These are phyloP conservation scores for Solenopsis fugax DNA, from an alignment of 1,140 invertebrate species.

Conservation along the genomic window DNA sequence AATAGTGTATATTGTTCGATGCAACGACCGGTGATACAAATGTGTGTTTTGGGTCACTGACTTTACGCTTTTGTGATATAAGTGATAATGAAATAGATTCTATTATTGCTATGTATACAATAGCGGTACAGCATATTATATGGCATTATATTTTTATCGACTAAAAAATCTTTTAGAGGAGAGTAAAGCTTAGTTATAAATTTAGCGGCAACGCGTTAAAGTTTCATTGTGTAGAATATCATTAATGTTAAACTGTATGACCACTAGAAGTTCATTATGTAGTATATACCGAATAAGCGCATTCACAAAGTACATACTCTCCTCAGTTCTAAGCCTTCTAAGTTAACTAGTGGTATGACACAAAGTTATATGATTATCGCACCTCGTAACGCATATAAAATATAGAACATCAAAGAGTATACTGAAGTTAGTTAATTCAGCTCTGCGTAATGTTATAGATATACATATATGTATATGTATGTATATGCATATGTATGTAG, in stretches of 20 bases:
- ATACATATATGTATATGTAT: neutral
- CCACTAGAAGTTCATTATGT: conserved; percentile 43
- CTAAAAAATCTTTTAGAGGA: no score
- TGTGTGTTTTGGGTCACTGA: neutral
- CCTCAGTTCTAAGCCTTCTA: conserved; percentile 36
- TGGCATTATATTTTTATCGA: neutral
- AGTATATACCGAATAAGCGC: conserved; percentile 12
- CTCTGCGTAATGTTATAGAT: neutral
- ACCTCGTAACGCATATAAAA: conserved; percentile 43
- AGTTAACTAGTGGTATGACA: conserved; percentile 52
- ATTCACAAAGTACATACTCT: conserved; percentile 18
- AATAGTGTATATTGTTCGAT: neutral
- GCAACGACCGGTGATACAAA: neutral
- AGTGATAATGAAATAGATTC: neutral
- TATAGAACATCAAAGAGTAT: conserved; percentile 13
- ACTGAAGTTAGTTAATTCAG: conserved; percentile 21
- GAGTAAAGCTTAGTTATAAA: neutral
- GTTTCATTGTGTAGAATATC: conserved; percentile 19
- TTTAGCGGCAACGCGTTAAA: neutral
- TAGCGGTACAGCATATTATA: neutral
- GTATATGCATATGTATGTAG: no score
- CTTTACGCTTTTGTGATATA: neutral
- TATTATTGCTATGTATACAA: neutral
- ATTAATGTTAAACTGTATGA: conserved; percentile 43
- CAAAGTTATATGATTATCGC: conserved; percentile 55